These are phyloP conservation scores for Habrosyne pyritoides DNA, from an alignment of 2,888 invertebrate genomes.

Conservation along the genomic window DNA sequence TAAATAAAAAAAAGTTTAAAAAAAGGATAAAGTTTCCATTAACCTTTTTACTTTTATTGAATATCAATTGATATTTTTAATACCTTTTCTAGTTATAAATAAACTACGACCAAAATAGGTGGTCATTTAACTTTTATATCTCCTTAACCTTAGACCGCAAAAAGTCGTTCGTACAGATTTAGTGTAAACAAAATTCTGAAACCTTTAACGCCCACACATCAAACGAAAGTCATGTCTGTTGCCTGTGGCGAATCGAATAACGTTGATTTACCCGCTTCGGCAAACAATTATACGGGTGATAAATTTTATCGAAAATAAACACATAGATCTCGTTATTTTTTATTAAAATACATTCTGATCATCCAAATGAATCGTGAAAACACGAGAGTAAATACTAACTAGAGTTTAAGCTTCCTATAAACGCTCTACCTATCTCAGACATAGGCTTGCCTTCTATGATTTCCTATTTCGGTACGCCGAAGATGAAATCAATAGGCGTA, in stretches of 20 bases:
- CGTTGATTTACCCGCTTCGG: not conserved
- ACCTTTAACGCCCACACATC: slow-evolving; percentile 3
- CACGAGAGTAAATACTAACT: not conserved
- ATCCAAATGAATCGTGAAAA: not conserved
- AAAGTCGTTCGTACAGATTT: slow-evolving; percentile 1
- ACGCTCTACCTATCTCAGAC: no score
- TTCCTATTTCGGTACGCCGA: no score
- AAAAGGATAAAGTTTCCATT: no score
- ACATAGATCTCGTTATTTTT: not conserved
- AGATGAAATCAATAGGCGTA: no score
- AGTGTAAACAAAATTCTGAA: not conserved
- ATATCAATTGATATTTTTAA: not conserved
- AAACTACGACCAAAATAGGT: not conserved
- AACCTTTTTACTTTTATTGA: no score
- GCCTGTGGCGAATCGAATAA: slow-evolving; percentile 2
- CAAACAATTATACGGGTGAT: slow-evolving; percentile 3
- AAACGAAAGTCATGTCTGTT: not conserved
- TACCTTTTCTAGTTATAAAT: not conserved
- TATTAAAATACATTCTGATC: not conserved
- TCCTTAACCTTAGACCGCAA: not conserved
- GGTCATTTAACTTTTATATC: not conserved
- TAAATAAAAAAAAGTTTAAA: no score
- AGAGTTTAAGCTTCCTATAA: no score
- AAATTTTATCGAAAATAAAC: slow-evolving; percentile 1
- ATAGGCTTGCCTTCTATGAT: no score